These are phyloP conservation scores for Incurvaria masculella DNA, from an alignment of 2,888 invertebrate species.

Conservation along the genomic window DNA sequence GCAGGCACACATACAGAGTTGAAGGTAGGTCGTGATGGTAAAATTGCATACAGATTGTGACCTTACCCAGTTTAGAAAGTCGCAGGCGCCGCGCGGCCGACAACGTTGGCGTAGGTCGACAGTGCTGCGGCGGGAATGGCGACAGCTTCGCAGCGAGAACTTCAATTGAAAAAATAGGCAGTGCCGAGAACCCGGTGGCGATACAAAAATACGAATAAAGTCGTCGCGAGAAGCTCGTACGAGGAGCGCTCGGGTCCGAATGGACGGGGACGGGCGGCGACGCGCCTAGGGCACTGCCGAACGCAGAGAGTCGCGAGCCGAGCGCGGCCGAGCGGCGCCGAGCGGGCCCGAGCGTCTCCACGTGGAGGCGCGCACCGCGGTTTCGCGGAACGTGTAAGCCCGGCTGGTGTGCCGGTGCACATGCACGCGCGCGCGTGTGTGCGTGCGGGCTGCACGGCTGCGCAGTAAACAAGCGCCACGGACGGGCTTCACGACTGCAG, in stretches of 20 bases:
- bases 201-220: neutral
- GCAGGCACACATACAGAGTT: too few species aligned
- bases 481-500: too few species aligned
- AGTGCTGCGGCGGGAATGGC: too few species aligned
- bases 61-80: neutral
- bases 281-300: constrained; percentile 20
- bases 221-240: constrained; percentile 24
- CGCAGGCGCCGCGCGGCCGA: constrained; percentile 42
- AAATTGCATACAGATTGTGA: too few species aligned
- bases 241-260: constrained; percentile 1
- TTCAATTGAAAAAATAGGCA: too few species aligned
- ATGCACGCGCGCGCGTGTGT: neutral
- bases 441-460: neutral
- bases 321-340: constrained; percentile 1
- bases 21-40: too few species aligned
- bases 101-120: constrained; percentile 49
- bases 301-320: constrained; percentile 1
- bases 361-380: constrained; percentile 4
- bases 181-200: too few species aligned
- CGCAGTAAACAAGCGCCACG: neutral
- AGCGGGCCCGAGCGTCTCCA: neutral
- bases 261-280: neutral
- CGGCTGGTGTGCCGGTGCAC: constrained; percentile 4
- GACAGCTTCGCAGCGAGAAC: too few species aligned
- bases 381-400: constrained; percentile 6